A percentile compares a stretch with the other conserved stretches of the same genome.
Conservation (phyloP, 2,888 invertebrate species). For the Melanotus villosus region DNA sequence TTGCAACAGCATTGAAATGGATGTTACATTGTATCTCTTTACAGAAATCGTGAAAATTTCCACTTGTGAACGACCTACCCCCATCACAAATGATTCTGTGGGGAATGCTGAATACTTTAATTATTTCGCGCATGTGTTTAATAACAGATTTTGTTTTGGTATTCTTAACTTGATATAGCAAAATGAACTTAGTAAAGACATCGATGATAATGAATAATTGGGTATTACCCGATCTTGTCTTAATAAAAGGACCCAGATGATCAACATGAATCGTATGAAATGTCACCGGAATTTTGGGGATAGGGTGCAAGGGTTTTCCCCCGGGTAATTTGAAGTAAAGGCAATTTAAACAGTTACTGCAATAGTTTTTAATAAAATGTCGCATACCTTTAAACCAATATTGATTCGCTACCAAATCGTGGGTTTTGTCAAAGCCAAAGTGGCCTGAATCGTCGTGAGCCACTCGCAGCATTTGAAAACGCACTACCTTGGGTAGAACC, state of each 20-base stretch:
- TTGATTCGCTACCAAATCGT: constrained; percentile 51
- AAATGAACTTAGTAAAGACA: neutral
- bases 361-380: constrained; percentile 55
- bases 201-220: neutral
- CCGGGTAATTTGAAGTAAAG: neutral
- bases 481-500: constrained; percentile 46
- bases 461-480: constrained; percentile 47
- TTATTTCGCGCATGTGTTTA: neutral
- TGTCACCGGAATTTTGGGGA: neutral
- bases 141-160: neutral
- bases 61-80: neutral
- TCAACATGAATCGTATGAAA: neutral
- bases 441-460: constrained; percentile 50
- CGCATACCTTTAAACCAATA: constrained; percentile 59
- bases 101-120: neutral
- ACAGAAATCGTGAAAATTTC: neutral
- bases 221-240: neutral
- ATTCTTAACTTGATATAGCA: neutral
- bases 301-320: neutral
- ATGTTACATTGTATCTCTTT: too few relatives aligned
- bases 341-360: neutral
- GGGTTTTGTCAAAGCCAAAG: constrained; percentile 50
- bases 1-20: neutral
- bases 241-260: neutral
- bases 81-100: neutral